phyloP scores from a whole-genome alignment of 2,888 invertebrate genomes.

The Conomelus anceps region DNA sequence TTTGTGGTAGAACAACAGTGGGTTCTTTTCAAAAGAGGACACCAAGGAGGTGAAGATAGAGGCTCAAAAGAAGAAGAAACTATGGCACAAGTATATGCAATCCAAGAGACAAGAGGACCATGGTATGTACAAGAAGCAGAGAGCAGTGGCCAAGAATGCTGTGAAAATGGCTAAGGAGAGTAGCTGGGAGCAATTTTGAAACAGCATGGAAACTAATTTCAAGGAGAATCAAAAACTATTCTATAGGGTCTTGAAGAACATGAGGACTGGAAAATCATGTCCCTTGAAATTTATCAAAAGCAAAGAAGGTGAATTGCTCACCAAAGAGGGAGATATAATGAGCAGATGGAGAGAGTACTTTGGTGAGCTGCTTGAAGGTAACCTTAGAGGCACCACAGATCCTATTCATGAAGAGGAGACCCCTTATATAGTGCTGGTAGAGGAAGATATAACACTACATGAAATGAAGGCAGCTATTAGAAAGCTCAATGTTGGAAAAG shows the following conservation, averaged over 20 bases:
- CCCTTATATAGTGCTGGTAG: background rate
- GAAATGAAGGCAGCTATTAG: constrained; percentile 22
- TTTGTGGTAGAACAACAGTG: background rate
- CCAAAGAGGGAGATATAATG: background rate
- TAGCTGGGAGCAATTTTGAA: constrained; percentile 14
- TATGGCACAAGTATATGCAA: background rate
- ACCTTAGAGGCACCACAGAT: background rate
- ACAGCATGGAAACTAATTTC: background rate
- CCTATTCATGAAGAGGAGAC: background rate
- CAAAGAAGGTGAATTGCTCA: background rate
- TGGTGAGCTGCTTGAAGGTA: background rate
- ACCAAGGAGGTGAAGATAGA: background rate
- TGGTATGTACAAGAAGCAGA: background rate
- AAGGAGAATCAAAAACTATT: constrained; percentile 21
- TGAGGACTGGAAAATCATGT: constrained; percentile 21
- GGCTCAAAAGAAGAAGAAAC: background rate
- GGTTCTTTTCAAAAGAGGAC: background rate
- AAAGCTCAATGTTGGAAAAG: constrained; percentile 25
- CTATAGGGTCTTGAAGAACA: constrained; percentile 15
- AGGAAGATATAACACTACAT: constrained; percentile 14
- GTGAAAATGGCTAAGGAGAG: background rate
- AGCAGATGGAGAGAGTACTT: background rate
- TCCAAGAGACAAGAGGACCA: background rate
- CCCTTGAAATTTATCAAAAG: constrained; percentile 14
- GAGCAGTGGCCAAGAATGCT: background rate